phyloP scores from a whole-genome alignment of 1,140 invertebrate genomes.

The Drosophila watanabei region DNA sequence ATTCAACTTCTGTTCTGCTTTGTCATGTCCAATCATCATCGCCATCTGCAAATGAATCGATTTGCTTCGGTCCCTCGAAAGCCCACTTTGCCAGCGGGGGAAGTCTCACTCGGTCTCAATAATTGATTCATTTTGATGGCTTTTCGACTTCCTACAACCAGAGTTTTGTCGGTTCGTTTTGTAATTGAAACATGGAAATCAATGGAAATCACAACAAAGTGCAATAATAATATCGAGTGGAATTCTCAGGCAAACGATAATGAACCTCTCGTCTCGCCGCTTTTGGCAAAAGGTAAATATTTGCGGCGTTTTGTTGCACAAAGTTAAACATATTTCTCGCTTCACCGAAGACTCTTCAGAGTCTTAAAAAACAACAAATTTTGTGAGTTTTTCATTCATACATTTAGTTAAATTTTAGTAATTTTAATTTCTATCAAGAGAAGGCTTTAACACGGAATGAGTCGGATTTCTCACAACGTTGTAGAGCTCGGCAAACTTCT shows the following conservation, averaged over 20 bases:
- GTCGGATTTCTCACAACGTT: background rate
- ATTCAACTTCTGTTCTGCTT: constrained; percentile 64
- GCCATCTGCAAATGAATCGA: constrained; percentile 37
- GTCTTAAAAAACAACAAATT: background rate
- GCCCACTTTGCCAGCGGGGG: constrained; percentile 8
- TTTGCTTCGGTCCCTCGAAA: constrained; percentile 11
- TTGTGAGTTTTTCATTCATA: background rate
- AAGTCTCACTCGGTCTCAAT: constrained; percentile 10
- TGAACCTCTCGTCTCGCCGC: background rate
- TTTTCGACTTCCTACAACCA: constrained; percentile 25
- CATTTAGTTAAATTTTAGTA: background rate
- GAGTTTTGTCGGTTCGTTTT: constrained; percentile 14
- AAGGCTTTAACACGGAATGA: too few relatives aligned
- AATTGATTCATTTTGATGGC: constrained; percentile 35
- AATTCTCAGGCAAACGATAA: constrained; percentile 18
- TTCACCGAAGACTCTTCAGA: too few relatives aligned
- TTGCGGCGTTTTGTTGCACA: background rate
- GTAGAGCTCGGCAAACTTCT: background rate
- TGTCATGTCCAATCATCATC: constrained; percentile 52
- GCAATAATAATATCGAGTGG: constrained; percentile 16
- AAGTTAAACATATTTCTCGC: constrained; percentile 3
- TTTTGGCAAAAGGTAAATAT: background rate
- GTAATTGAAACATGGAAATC: constrained; percentile 12
- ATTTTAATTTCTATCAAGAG: background rate
- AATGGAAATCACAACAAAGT: constrained; percentile 24